Evolutionary conservation across 2,888 invertebrate genomes (phyloP).

Genomic region (Meteorus colon): DNA sequence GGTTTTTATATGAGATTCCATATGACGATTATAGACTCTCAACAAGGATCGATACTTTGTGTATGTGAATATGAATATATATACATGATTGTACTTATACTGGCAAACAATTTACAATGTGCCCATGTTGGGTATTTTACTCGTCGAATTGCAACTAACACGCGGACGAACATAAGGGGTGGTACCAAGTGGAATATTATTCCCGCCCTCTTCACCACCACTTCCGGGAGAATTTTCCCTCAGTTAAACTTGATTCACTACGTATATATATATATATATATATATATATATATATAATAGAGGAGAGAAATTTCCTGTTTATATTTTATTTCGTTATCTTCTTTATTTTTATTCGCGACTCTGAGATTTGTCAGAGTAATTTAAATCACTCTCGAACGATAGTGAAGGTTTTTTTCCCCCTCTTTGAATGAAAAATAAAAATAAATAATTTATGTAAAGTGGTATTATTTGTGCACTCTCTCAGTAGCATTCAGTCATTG

Average conservation of each 20-base stretch:
- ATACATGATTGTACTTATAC: not conserved
- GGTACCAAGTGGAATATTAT: slow-evolving; percentile 52
- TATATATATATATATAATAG: slow-evolving; percentile 35
- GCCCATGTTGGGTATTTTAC: slow-evolving; percentile 8
- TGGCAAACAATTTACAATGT: slow-evolving; percentile 10
- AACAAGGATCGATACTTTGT: not conserved
- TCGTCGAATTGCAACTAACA: slow-evolving; percentile 11
- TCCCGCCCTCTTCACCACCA: slow-evolving; percentile 60
- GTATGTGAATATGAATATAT: not conserved
- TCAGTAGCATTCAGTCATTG: not conserved
- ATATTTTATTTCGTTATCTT: not conserved
- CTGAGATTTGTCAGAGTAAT: slow-evolving; percentile 44
- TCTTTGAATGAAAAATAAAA: not conserved
- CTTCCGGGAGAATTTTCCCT: slow-evolving; percentile 54
- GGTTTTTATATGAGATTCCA: not conserved
- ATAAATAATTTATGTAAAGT: slow-evolving; percentile 6
- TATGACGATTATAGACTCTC: slow-evolving; percentile 1
- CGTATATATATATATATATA: not conserved
- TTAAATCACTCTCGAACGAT: slow-evolving; percentile 1
- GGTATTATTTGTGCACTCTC: slow-evolving; percentile 1
- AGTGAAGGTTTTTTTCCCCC: not conserved
- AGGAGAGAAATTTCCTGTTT: slow-evolving; percentile 28
- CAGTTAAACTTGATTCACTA: not conserved
- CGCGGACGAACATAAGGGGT: slow-evolving; percentile 46
- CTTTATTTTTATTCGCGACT: slow-evolving; percentile 13